Conservation (phyloP, 2,888 invertebrate species). For the Meandrusa payeni region DNA sequence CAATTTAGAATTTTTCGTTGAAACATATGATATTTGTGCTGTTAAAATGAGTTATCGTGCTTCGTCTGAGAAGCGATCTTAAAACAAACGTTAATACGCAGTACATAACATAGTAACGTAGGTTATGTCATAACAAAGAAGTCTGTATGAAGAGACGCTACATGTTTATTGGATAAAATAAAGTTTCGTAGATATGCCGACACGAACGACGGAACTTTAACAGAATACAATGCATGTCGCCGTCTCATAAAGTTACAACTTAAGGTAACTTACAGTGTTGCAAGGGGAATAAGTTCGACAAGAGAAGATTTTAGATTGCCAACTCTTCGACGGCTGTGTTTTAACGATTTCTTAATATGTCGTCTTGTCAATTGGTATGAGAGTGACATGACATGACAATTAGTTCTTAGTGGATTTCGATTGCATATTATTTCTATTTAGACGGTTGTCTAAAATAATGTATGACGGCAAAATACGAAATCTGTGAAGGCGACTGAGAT, state of each 20-base stretch:
- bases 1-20: too few relatives aligned
- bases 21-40: too few relatives aligned
- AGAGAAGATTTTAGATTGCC: not conserved
- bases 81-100: too few relatives aligned
- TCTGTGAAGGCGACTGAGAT: too few relatives aligned
- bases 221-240: conserved; percentile 1
- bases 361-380: too few relatives aligned
- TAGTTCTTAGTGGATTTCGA: too few relatives aligned
- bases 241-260: conserved; percentile 3
- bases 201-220: not conserved
- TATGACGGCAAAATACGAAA: too few relatives aligned
- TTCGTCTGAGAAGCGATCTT: too few relatives aligned
- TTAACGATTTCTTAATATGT: not conserved
- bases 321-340: not conserved
- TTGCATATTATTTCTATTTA: not conserved
- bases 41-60: too few relatives aligned
- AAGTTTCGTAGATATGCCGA: conserved; percentile 3
- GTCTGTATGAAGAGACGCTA: not conserved
- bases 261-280: conserved; percentile 6
- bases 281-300: conserved; percentile 3
- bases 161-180: conserved; percentile 5
- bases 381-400: too few relatives aligned
- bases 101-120: too few relatives aligned
- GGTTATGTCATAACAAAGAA: too few relatives aligned
- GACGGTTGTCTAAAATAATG: not conserved